A percentile compares a stretch with the other conserved stretches of the same genome.
Evolutionary conservation across 2,888 invertebrate genomes (phyloP).

Genomic region (Drosophila paranaensis): DNA sequence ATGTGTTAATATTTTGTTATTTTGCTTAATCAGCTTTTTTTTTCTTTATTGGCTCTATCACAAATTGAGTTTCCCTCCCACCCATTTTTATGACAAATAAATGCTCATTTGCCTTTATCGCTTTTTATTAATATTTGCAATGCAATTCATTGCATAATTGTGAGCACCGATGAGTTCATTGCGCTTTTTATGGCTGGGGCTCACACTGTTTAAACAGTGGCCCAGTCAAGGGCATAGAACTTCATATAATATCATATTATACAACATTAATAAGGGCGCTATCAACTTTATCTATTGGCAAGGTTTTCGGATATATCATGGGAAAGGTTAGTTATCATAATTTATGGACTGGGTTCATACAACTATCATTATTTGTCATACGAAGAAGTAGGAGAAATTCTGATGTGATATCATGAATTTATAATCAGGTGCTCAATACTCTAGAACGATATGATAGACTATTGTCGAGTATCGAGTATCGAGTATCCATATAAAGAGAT

Average conservation of each 20-base stretch:
- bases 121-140: slow-evolving; percentile 65
- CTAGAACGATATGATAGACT: too few species aligned
- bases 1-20: background rate
- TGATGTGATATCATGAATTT: background rate
- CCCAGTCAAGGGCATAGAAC: slow-evolving; percentile 12
- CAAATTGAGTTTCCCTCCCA: slow-evolving; percentile 22
- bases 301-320: slow-evolving; percentile 13
- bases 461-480: background rate
- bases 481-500: too few species aligned
- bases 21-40: too few species aligned
- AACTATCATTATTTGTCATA: slow-evolving; percentile 12
- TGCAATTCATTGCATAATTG: slow-evolving; percentile 57
- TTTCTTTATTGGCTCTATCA: slow-evolving; percentile 41
- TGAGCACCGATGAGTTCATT: slow-evolving; percentile 46
- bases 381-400: background rate
- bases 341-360: slow-evolving; percentile 18
- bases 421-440: background rate
- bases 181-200: slow-evolving; percentile 30
- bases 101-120: slow-evolving; percentile 42
- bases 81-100: slow-evolving; percentile 19
- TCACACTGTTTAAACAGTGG: slow-evolving; percentile 27
- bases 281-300: slow-evolving; percentile 2
- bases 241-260: slow-evolving; percentile 38
- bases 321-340: slow-evolving; percentile 46
- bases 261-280: slow-evolving; percentile 44